Base-by-base conservation (phyloP, 2,113 vertebrate genomes). In the Paratilapia polleni region DNA sequence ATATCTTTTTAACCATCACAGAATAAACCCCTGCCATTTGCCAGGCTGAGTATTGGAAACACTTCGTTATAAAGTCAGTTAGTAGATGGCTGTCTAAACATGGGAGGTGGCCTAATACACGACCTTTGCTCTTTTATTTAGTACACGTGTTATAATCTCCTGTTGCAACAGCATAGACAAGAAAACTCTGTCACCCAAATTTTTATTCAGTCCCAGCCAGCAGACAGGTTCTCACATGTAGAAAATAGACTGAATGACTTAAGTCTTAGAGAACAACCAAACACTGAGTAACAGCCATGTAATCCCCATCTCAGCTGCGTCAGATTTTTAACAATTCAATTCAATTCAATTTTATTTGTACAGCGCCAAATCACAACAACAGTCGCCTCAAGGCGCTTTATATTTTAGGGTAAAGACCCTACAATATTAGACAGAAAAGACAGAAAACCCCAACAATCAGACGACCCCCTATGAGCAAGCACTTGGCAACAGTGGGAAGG, bases 21-120 rank as follows among this genome's bases (percentile, higher is more conserved):
- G 52, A 52, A n/a, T 20, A 0, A 70, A 0, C 0, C 43, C 24
- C 43, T 66, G 38, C 0, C 41, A 68, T 11, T 14, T 68, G 22
- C 41, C 41, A 17, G 41, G 22, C 64, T 49, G 41, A 68, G 19
- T 31, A 73, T 4, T 15, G 47, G 15, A 49, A 49, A 26, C 6
- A 73, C 6, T 20, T 70, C 17, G 13, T 49, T 20, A 0, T 52
- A 49, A 52, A 26, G 24, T 0, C 43, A 70, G 22, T 19, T 12
- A 12, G 17, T n/a, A 31, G 26, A 20, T 14, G 26, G 11, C 9
- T 4, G 9, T 28, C 47, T 49, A 47, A 47, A 68, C 41, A 52
- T 20, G 26, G 0, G 15, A 28, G 52, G 19, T 1, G 0, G 24
- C 17, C 43, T 52, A 28, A 73, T 52, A 52, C 24, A 73, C 0